Percentiles rank a stretch among this genome's conserved stretches.
Evolutionary conservation across 2,888 invertebrate genomes (phyloP).

Genomic region (Leptothorax acervorum): DNA sequence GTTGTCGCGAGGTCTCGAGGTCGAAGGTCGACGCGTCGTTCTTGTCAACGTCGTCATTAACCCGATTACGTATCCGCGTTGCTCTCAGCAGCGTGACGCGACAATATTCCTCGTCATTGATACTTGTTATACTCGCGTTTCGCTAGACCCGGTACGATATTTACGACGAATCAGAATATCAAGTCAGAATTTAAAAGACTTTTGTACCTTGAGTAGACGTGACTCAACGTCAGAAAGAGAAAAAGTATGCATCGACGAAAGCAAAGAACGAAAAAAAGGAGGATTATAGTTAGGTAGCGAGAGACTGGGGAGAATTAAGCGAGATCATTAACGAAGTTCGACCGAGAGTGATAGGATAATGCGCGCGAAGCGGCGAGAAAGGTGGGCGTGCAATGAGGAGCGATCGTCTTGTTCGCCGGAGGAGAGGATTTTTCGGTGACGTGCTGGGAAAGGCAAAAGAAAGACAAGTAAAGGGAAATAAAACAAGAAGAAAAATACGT

Average conservation of each 20-base stretch:
- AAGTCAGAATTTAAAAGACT: background rate
- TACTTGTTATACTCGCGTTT: conserved; percentile 21
- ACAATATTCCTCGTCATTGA: conserved; percentile 9
- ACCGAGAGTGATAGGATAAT: conserved; percentile 29
- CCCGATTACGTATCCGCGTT: conserved; percentile 9
- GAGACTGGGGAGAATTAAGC: conserved; percentile 15
- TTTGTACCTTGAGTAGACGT: background rate
- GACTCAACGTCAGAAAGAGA: background rate
- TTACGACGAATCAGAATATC: background rate
- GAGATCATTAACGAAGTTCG: conserved; percentile 43
- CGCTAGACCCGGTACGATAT: background rate
- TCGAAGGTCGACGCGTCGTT: conserved; percentile 10
- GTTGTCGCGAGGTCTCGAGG: background rate
- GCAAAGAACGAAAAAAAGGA: background rate
- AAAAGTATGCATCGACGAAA: background rate
- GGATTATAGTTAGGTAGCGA: background rate
- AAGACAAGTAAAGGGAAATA: conserved; percentile 15
- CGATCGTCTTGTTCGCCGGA: background rate
- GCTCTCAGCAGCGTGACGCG: background rate
- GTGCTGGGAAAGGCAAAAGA: conserved; percentile 5
- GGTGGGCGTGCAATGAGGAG: conserved; percentile 53
- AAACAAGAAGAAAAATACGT: conserved; percentile 48
- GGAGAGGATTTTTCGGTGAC: conserved; percentile 28
- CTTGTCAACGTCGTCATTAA: conserved; percentile 17
- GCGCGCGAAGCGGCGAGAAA: conserved; percentile 41